A percentile compares a stretch with the other conserved stretches of the same genome.
Evolutionary conservation across 2,113 vertebrate species (phyloP).

Genomic region (Haemorhous mexicanus): DNA sequence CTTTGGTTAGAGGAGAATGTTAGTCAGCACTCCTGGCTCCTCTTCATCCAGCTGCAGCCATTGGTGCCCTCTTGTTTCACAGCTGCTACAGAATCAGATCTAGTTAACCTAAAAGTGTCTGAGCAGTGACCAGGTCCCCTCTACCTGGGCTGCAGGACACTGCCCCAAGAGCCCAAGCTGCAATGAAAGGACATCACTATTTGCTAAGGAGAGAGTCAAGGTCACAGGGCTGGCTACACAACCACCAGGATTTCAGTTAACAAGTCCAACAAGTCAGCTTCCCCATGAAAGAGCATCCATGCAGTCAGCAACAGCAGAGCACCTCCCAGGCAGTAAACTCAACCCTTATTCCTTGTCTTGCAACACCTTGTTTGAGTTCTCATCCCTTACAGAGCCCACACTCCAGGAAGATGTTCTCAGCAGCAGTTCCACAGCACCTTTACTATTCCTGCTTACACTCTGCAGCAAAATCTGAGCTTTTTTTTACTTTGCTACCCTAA

Average conservation of each 20-base stretch:
- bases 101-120: fast-evolving
- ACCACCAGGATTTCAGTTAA: neutral
- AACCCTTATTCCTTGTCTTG: fast-evolving
- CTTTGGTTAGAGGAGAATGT: neutral
- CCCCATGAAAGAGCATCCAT: fast-evolving
- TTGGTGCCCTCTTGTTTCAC: neutral
- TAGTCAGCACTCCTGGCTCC: neutral
- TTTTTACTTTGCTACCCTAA: neutral
- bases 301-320: neutral
- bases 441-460: neutral
- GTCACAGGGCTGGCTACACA: neutral
- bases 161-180: neutral
- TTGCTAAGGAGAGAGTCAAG: neutral
- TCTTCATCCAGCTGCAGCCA: neutral
- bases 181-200: neutral
- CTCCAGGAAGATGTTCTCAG: neutral
- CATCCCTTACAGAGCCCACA: neutral
- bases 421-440: neutral
- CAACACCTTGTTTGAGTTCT: neutral
- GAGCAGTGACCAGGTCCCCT: neutral
- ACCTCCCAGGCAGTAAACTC: neutral
- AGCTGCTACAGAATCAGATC: neutral
- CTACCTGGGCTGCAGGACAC: neutral
- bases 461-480: neutral
- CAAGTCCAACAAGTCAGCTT: neutral